Base-by-base conservation (phyloP, 2,888 invertebrate species). In the Netelia melanura region DNA sequence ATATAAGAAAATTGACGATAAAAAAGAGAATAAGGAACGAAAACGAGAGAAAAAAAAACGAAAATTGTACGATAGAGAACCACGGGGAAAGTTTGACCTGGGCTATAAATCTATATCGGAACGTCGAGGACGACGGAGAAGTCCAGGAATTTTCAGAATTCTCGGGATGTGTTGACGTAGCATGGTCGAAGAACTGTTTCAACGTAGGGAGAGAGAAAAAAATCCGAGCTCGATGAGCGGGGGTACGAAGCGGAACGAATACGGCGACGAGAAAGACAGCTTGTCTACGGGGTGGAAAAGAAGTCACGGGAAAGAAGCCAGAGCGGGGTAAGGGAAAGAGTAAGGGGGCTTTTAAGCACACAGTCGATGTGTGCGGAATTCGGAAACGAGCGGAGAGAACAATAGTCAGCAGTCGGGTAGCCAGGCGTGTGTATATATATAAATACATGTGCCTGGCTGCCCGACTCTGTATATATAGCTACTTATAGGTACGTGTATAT, bases 381-480 rank as follows among this genome's bases (percentile, higher is more conserved):
- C 82, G 79, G 75, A 79, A 82, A 82, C 85, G 74, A 76, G 79
- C 75, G 75, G 78, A 75, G 79, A 82, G 83, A 83, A 83, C 83
- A 83, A 83, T 79, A 79, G 83, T 83, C 83, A 79, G 78, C 79
- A 83, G 83, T 72, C 65, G 48, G 56, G 44, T 65, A 80, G 43
- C 64, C 44, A 23, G 25, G 9, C 21, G 30, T 30, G 58, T 48
- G 17, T 54, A 54, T 14, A n/a, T 71, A 52, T 64, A 52, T 52
- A 79, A 54, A 71, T 23, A 25, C 3, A 3, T 48, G 48, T 48
- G 1, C 21, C 21, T 21, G 21, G 21, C 21, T 21, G 21, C 21
- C 21, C 21, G 21, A 21, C 21, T 21, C 21, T 21, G 21, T 21
- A 21, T 21, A 21, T 21, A 21, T 21, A 21, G 21, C 21, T 21